Percentiles rank a stretch among this genome's conserved stretches.
These are phyloP conservation scores for Azorinus chamasolen DNA, from an alignment of 2,888 invertebrate genomes.

Conservation along the genomic window DNA sequence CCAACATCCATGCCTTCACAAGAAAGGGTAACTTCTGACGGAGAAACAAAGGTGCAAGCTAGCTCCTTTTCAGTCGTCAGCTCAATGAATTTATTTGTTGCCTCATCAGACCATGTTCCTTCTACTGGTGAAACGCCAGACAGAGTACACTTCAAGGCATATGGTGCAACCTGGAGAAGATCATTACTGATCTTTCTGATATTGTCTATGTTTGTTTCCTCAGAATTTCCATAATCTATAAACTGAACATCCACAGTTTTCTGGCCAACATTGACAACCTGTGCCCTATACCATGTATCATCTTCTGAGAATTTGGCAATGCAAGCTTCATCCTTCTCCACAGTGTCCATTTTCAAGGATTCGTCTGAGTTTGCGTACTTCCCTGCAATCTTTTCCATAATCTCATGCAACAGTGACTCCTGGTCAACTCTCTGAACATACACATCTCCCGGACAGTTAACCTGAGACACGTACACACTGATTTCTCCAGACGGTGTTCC, in stretches of 20 bases:
- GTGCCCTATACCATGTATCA: constrained; percentile 78
- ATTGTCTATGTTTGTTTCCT: constrained; percentile 65
- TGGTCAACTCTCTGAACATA: constrained; percentile 64
- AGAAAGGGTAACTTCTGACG: constrained; percentile 55
- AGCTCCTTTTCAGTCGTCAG: constrained; percentile 70
- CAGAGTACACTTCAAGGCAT: constrained; percentile 78
- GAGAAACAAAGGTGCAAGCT: constrained; percentile 59
- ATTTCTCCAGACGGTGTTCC: constrained; percentile 16
- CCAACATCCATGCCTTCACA: constrained; percentile 62
- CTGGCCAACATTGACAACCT: constrained; percentile 56
- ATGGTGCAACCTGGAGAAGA: constrained; percentile 68
- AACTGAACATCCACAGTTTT: constrained; percentile 72
- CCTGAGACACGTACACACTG: constrained; percentile 69
- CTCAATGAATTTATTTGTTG: constrained; percentile 69
- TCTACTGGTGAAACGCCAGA: constrained; percentile 65
- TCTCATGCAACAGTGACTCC: constrained; percentile 59
- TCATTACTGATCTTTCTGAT: constrained; percentile 72
- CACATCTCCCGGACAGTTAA: constrained; percentile 77
- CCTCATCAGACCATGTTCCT: constrained; percentile 71
- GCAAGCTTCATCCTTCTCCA: constrained; percentile 63
- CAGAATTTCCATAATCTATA: constrained; percentile 84
- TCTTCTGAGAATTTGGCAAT: constrained; percentile 78
- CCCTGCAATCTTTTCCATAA: constrained; percentile 54
- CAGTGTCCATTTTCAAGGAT: neutral
- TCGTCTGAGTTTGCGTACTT: constrained; percentile 27